A percentile compares a stretch with the other conserved stretches of the same genome.
Evolutionary conservation across 2,888 invertebrate species (phyloP).

Genomic region (Hylaea fasciaria): DNA sequence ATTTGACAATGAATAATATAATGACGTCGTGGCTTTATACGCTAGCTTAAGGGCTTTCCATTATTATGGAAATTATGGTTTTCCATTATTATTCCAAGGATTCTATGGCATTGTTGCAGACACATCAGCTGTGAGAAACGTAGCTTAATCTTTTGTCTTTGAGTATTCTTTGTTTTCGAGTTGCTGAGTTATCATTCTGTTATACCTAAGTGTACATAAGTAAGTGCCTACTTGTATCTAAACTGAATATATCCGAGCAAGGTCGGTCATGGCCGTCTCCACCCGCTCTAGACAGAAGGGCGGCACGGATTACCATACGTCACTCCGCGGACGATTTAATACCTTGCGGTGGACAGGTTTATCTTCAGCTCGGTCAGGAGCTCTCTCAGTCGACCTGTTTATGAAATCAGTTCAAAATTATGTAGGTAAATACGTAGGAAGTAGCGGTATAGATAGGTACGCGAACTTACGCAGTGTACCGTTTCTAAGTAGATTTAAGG

Average conservation of each 20-base stretch:
- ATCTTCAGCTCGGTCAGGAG: slow-evolving; percentile 25
- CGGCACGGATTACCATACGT: slow-evolving; percentile 45
- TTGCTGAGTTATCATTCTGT: slow-evolving; percentile 1
- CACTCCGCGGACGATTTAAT: slow-evolving; percentile 46
- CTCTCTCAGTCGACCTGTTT: slow-evolving; percentile 14
- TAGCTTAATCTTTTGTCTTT: no score
- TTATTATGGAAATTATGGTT: no score
- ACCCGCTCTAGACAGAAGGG: slow-evolving; percentile 30
- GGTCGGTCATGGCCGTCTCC: slow-evolving; percentile 24
- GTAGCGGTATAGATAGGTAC: no score
- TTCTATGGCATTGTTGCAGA: neutral
- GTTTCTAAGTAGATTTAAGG: no score
- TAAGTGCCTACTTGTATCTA: slow-evolving; percentile 3
- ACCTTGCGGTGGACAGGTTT: slow-evolving; percentile 38
- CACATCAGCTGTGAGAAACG: slow-evolving; percentile 1
- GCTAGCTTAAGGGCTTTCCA: no score
- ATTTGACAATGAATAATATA: no score
- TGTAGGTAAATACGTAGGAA: no score
- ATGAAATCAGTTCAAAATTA: slow-evolving; percentile 12
- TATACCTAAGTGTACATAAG: no score
- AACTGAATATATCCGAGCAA: slow-evolving; percentile 15
- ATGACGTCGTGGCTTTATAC: no score
- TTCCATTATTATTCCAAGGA: no score
- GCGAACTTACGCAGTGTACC: no score
- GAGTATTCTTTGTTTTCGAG: slow-evolving; percentile 2